Percentiles rank a stretch among this genome's conserved stretches.
These are phyloP conservation scores for Nomada fabriciana DNA, from an alignment of 2,888 invertebrate species.

Conservation along the genomic window DNA sequence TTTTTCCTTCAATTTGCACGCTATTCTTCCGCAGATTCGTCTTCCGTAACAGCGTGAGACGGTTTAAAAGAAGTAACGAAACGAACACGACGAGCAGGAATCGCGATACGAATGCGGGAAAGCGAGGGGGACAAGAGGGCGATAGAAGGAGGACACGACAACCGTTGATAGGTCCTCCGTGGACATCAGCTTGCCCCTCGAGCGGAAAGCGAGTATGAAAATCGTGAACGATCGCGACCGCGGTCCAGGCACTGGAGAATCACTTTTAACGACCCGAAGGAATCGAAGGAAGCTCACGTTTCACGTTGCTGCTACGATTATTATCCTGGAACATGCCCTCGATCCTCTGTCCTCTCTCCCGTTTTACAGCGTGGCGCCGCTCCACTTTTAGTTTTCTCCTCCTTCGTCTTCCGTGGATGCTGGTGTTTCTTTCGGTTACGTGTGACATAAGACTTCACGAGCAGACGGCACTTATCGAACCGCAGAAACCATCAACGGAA, in stretches of 20 bases:
- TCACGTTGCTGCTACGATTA: slow-evolving; percentile 30
- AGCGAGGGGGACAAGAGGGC: neutral
- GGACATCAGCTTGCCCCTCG: slow-evolving; percentile 18
- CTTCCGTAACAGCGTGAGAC: neutral
- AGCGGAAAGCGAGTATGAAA: slow-evolving; percentile 11
- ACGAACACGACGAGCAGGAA: neutral
- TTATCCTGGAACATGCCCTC: slow-evolving; percentile 33
- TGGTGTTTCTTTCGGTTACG: slow-evolving; percentile 6
- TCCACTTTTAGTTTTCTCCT: slow-evolving; percentile 26
- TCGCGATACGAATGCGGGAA: neutral
- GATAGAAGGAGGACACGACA: neutral
- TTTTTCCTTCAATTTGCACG: slow-evolving; percentile 1
- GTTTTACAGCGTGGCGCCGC: neutral
- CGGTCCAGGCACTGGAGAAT: slow-evolving; percentile 14
- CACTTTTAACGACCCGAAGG: slow-evolving; percentile 26
- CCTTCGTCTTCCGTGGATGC: slow-evolving; percentile 41
- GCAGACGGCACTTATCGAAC: neutral
- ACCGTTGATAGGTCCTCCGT: slow-evolving; percentile 11
- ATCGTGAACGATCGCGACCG: neutral
- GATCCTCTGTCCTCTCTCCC: neutral
- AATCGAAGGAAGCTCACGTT: slow-evolving; percentile 54
- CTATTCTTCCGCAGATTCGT: no score
- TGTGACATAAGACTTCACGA: slow-evolving; percentile 44
- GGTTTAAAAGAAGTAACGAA: neutral
- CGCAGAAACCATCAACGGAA: slow-evolving; percentile 4